Conservation (phyloP, 2,797 vertebrate genomes). For the Lacerta agilis region DNA sequence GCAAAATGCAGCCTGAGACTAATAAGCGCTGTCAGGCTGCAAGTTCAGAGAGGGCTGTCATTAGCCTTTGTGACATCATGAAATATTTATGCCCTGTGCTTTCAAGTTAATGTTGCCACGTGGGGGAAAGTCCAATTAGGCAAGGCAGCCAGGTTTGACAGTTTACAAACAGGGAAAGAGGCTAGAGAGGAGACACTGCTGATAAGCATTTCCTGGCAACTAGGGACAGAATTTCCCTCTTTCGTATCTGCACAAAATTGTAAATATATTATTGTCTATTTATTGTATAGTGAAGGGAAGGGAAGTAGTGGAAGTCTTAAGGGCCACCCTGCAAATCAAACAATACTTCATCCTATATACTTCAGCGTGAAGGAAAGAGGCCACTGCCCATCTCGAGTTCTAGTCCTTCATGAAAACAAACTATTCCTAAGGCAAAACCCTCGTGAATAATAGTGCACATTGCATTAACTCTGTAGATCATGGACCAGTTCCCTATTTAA, state of each 20-base stretch:
- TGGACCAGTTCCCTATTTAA: not conserved
- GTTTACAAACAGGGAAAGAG: conserved; percentile 37
- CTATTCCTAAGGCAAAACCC: not conserved
- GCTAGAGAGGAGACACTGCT: conserved; percentile 44
- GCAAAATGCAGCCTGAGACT: conserved; percentile 33
- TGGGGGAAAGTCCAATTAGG: conserved; percentile 22
- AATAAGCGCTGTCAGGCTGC: conserved; percentile 14
- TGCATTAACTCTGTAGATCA: not conserved
- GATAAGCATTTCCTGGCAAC: conserved; percentile 31
- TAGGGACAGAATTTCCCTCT: not conserved
- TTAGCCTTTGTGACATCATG: conserved; percentile 39
- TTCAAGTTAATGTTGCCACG: conserved; percentile 23
- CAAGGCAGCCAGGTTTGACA: conserved; percentile 34
- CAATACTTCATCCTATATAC: not conserved
- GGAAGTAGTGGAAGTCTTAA: conserved; percentile 21
- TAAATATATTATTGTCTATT: conserved; percentile 20
- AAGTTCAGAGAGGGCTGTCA: conserved; percentile 10
- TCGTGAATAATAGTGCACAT: not conserved
- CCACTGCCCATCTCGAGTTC: not conserved
- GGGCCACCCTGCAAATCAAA: not conserved
- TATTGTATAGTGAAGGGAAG: conserved; percentile 22
- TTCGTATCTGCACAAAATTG: not conserved
- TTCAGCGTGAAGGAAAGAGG: not conserved
- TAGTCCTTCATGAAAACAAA: conserved; percentile 8
- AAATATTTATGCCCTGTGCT: not conserved